These are phyloP conservation scores for Phoenoteleia sp. DNA, from an alignment of 2,888 invertebrate species.

Conservation along the genomic window DNA sequence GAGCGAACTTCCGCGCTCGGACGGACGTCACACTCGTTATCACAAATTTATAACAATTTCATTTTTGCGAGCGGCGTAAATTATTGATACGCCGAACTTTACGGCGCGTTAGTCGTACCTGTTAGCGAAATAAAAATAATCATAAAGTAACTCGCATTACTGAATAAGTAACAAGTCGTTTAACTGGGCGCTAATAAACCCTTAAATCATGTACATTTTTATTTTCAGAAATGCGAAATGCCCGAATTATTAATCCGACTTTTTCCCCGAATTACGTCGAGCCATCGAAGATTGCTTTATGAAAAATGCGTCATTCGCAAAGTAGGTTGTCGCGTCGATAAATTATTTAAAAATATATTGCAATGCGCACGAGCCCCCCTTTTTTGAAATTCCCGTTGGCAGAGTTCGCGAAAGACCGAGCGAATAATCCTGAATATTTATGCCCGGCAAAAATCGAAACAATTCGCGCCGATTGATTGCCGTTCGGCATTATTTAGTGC, in stretches of 20 bases:
- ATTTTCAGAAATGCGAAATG: slow-evolving; percentile 8
- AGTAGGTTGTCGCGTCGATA: slow-evolving; percentile 58
- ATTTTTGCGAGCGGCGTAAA: not conserved
- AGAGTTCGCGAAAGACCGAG: not conserved
- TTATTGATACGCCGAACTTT: not conserved
- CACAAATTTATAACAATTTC: not conserved
- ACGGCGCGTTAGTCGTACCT: not conserved
- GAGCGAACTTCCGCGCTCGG: not conserved
- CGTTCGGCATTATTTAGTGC: slow-evolving; percentile 12
- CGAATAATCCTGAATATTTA: slow-evolving; percentile 20
- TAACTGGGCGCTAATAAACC: not conserved
- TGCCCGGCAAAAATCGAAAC: not conserved
- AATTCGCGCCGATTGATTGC: not conserved
- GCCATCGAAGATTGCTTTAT: slow-evolving; percentile 41
- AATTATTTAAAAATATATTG: slow-evolving; percentile 57
- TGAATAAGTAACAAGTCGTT: slow-evolving; percentile 2
- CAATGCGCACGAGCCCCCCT: not conserved
- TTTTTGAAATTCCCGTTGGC: not conserved
- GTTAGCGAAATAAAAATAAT: slow-evolving; percentile 17
- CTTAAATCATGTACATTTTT: slow-evolving; percentile 10
- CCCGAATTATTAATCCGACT: not conserved
- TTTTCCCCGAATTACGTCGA: not conserved
- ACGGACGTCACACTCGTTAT: not conserved
- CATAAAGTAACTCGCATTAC: not conserved
- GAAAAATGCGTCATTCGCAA: slow-evolving; percentile 42